Base-by-base conservation (phyloP, 2,113 vertebrate genomes). In the Barnardius zonarius region DNA sequence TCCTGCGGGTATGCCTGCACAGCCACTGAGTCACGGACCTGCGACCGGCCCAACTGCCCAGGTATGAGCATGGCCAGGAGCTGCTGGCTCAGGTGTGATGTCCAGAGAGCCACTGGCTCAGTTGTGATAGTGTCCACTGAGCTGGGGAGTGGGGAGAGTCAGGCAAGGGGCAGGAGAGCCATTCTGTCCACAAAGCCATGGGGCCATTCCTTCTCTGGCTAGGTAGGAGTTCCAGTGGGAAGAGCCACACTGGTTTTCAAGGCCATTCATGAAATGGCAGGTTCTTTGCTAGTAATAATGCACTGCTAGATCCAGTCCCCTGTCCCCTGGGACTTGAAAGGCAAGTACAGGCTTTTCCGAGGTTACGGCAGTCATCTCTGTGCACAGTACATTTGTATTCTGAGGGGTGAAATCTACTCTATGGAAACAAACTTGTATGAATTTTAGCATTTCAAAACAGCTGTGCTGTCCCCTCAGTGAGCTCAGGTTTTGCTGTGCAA, bases 1-100 rank as follows among this genome's bases (percentile, higher is more conserved):
- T 98, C 99, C 20, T 99, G 99, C 7, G 99, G 99, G 3, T 99
- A 99, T 0, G 99, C 99, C 37, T 99, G 99, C 90, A 99, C 99
- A 0, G 99, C 99, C 43, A 99, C 99, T 0, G 99, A 99, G 96
- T 99, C 99, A 4, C 98, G 99, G 31, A 99, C 99, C 5, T 99
- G 99, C 33, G 99, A 99, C 93, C 97, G 98, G 96, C 99, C 98
- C 85, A 98, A 95, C 97, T 99, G 99, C 92, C 99, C 99, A 96
- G 99, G 99, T 99, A 86, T 81, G 97, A 22, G 1, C 28, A 31
- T 19, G 30, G 17, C 11, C 30, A 55, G 52, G 16, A 54, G 51
- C 51, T 54, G 51, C 28, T 30, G 17, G 55, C 12, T n/a, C 55
- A n/a, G 8, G 5, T 57, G 33, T 57, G 19, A 23, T 57, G 31